These are phyloP conservation scores for Harmothoe impar DNA, from an alignment of 2,888 invertebrate genomes.

Conservation along the genomic window DNA sequence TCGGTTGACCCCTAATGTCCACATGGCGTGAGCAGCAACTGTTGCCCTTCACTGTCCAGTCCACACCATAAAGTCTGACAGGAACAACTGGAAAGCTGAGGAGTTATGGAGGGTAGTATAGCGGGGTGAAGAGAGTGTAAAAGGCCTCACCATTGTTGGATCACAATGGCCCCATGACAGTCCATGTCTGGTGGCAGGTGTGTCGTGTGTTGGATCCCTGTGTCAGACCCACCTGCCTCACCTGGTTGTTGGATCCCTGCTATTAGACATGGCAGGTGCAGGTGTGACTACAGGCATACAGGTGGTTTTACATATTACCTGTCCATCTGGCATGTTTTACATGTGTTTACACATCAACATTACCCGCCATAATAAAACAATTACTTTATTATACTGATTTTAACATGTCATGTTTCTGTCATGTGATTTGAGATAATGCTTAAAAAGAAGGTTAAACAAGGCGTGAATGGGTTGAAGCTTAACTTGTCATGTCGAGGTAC, in stretches of 20 bases:
- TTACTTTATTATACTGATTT: too few relatives aligned
- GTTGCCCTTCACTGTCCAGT: not conserved
- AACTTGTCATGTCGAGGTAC: too few relatives aligned
- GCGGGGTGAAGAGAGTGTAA: not conserved
- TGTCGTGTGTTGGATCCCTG: not conserved
- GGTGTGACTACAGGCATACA: not conserved
- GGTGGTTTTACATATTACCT: not conserved
- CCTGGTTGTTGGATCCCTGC: constrained; percentile 12
- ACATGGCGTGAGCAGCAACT: not conserved
- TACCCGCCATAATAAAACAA: too few relatives aligned
- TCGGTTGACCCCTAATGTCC: not conserved
- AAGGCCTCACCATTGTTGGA: not conserved
- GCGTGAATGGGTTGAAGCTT: too few relatives aligned
- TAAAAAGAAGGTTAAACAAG: too few relatives aligned
- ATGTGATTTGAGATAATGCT: too few relatives aligned
- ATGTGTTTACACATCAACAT: too few relatives aligned
- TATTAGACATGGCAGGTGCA: not conserved
- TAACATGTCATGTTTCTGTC: too few relatives aligned
- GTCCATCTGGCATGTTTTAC: too few relatives aligned
- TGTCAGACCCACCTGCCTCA: not conserved
- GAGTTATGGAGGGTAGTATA: not conserved
- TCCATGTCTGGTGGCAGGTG: not conserved
- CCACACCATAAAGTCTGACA: too few relatives aligned
- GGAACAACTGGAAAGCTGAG: too few relatives aligned
- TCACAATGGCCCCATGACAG: not conserved